Base-by-base conservation (phyloP, 2,888 invertebrate genomes). In the Drosophila cracens region DNA sequence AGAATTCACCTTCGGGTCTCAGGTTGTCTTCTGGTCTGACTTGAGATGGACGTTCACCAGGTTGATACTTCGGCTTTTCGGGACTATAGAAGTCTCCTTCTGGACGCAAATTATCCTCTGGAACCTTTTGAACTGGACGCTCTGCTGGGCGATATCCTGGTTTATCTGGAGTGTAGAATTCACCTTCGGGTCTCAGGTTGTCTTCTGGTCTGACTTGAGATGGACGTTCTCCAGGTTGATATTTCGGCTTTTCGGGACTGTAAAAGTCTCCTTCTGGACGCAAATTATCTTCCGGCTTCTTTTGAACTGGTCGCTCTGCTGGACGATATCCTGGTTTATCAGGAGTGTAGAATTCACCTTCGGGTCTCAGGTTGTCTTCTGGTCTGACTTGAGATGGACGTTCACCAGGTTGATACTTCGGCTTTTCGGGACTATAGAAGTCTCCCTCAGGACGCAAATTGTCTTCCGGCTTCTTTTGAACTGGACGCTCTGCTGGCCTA, bases 261-360 rank as follows among this genome's bases (percentile, higher is more conserved):
- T 40, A 40, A 21, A 56, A 29, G 33, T 91, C 91, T 5, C 94
- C 94, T 85, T 94, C 94, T 0, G 81, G 87, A 54, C 90, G 90
- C 0, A 95, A 91, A 89, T 95, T 95, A 77, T 95, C 95, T 74
- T 94, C 91, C 0, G 95, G 96, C 78, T 94, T 95, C 21, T 74
- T 64, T 0, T 73, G 70, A 0, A 21, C 49, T 5, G 67, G 68
- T 5, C 57, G 60, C 6, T 70, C 73, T 2, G 93, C 93, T 6
- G 90, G 93, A 1, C 63, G 64, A 62, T 62, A 91, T 84, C 89
- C 83, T 0, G 89, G 90, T 33, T 82, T 89, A 49, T 93, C 92
- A 0, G 94, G 95, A 16, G 91, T 79, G 38, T 93, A 94, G 81
- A 95, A 95, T 1, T 95, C 94, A 1, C 95, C 95, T 90, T 95